Percentiles rank a stretch among this genome's conserved stretches.
Evolutionary conservation across 2,888 invertebrate genomes (phyloP).

Genomic region (Villa cingulata): DNA sequence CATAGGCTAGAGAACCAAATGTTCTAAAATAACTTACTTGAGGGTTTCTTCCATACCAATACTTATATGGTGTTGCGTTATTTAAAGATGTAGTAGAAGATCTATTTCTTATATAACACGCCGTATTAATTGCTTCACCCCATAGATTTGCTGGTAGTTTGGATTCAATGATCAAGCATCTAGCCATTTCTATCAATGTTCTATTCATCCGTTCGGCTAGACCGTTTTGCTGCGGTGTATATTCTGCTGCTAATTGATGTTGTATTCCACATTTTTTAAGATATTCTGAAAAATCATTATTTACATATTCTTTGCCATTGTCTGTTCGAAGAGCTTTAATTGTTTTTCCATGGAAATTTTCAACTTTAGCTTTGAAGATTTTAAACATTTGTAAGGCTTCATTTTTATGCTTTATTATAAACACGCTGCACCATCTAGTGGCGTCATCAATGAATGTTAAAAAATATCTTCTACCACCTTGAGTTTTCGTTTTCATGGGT

Average conservation of each 20-base stretch:
- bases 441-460: too few species aligned
- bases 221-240: neutral
- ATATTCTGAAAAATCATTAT: neutral
- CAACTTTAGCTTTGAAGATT: neutral
- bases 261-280: neutral
- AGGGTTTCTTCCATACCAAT: neutral
- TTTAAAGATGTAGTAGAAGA: neutral
- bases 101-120: neutral
- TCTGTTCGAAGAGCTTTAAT: neutral
- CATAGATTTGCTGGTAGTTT: conserved; percentile 2
- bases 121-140: neutral
- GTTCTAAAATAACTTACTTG: neutral
- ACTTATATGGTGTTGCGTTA: neutral
- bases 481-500: too few species aligned
- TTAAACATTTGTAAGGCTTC: neutral
- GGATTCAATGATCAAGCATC: neutral
- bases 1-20: neutral
- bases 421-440: too few species aligned
- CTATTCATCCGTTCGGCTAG: neutral
- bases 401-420: neutral
- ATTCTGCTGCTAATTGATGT: neutral
- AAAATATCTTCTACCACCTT: too few species aligned
- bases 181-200: neutral
- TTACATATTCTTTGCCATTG: neutral
- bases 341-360: neutral